Conservation (phyloP, 1,140 invertebrate genomes). For the Magallana angulata region DNA sequence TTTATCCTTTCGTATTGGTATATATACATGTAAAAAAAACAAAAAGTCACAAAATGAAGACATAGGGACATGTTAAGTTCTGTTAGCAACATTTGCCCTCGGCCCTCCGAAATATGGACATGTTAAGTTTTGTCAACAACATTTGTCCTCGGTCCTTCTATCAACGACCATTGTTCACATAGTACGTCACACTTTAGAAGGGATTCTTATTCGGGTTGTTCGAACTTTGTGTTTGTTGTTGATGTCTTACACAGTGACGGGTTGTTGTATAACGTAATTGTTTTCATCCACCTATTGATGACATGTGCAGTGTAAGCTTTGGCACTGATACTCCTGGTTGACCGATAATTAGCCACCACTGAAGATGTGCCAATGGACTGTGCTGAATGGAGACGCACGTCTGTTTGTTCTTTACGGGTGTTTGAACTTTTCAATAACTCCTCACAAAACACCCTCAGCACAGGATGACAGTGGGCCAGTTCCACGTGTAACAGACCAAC, state of each 20-base stretch:
- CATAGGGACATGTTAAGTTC: too few species aligned
- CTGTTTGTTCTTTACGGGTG: neutral
- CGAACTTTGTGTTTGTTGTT: neutral
- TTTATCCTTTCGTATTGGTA: too few species aligned
- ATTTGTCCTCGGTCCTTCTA: too few species aligned
- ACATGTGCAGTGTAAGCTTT: neutral
- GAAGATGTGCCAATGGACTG: neutral
- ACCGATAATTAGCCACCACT: neutral
- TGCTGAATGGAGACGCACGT: neutral
- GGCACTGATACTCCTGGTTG: neutral
- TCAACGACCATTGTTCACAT: too few species aligned
- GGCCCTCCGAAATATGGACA: too few species aligned
- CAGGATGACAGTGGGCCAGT: conserved; percentile 35
- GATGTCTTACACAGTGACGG: neutral
- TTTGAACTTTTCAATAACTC: neutral
- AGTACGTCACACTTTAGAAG: too few species aligned
- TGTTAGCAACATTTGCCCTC: too few species aligned
- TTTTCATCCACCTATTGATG: conserved; percentile 2
- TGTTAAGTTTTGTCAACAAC: too few species aligned
- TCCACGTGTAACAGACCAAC: conserved; percentile 34
- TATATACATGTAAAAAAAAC: too few species aligned
- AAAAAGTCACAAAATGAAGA: too few species aligned
- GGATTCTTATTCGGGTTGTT: neutral
- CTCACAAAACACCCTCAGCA: conserved; percentile 36
- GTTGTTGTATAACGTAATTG: neutral